Conservation (phyloP, 2,113 vertebrate genomes). For the Chlorocebus sabaeus region DNA sequence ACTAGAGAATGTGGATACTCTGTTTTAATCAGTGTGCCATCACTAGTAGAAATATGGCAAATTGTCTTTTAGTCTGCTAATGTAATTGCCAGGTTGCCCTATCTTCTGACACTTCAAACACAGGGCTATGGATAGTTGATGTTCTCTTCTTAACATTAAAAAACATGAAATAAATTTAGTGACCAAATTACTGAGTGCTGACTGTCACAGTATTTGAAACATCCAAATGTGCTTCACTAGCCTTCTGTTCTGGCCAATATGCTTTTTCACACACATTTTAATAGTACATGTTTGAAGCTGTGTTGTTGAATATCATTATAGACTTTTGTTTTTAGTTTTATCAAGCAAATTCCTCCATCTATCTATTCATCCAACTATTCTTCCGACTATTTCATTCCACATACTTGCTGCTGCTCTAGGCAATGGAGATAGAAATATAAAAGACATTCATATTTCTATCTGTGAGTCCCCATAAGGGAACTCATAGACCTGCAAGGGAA, state of each 20-base stretch:
- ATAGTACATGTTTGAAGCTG: not conserved
- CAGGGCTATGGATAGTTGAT: not conserved
- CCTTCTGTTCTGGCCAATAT: not conserved
- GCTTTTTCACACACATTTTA: not conserved
- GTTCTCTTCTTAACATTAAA: not conserved
- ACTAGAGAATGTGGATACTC: not conserved
- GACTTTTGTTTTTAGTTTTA: slow-evolving; percentile 27
- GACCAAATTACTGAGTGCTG: not conserved
- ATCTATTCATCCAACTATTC: not conserved
- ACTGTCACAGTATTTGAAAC: not conserved
- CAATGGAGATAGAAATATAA: not conserved
- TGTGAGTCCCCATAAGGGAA: not conserved
- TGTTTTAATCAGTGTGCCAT: not conserved
- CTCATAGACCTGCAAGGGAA: not conserved
- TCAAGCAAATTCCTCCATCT: not conserved
- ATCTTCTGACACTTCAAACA: not conserved
- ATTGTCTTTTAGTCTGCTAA: not conserved
- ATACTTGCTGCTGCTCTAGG: not conserved
- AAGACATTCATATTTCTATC: not conserved
- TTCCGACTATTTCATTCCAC: not conserved
- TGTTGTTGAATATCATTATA: not conserved
- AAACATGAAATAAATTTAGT: not conserved
- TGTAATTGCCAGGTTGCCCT: not conserved
- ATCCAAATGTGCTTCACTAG: not conserved
- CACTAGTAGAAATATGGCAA: not conserved